phyloP scores from a whole-genome alignment of 2,797 vertebrate species.

The Crocodylus rhombifer region DNA sequence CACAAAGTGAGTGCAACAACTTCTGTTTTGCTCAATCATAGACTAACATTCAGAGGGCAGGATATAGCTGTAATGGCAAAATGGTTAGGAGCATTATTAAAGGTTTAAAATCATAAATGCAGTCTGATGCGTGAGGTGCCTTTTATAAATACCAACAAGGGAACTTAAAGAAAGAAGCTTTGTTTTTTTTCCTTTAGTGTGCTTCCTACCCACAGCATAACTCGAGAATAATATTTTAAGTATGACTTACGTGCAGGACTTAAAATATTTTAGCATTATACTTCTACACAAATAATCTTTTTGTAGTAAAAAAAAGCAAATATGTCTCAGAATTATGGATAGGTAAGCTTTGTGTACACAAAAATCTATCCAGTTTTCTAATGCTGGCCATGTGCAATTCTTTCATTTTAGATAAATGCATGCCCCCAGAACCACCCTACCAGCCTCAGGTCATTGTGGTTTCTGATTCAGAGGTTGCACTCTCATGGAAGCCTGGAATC shows the following conservation, averaged over 20 bases:
- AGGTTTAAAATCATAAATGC: background rate
- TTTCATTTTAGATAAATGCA: constrained; percentile 87
- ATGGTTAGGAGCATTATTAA: background rate
- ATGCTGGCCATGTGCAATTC: background rate
- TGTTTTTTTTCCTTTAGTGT: background rate
- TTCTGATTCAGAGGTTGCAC: constrained; percentile 92
- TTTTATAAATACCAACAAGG: background rate
- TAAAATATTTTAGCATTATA: fast-evolving
- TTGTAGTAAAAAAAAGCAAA: background rate
- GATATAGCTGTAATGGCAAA: background rate
- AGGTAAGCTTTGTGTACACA: background rate
- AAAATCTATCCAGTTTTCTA: background rate
- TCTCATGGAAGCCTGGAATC: constrained; percentile 91
- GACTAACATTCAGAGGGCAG: background rate
- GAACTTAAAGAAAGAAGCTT: background rate
- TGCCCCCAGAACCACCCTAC: constrained; percentile 89
- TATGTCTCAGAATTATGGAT: background rate
- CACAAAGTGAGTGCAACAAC: background rate
- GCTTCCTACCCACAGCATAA: background rate
- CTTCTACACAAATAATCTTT: background rate
- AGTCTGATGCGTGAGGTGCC: background rate
- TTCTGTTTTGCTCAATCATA: background rate
- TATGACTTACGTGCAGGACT: background rate
- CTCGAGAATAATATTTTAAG: too few relatives aligned
- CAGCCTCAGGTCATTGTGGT: constrained; percentile 88